Percentiles rank a stretch among this genome's conserved stretches.
phyloP scores from a whole-genome alignment of 35 echinoderm and acorn worm species.

The Apostichopus japonicus region DNA sequence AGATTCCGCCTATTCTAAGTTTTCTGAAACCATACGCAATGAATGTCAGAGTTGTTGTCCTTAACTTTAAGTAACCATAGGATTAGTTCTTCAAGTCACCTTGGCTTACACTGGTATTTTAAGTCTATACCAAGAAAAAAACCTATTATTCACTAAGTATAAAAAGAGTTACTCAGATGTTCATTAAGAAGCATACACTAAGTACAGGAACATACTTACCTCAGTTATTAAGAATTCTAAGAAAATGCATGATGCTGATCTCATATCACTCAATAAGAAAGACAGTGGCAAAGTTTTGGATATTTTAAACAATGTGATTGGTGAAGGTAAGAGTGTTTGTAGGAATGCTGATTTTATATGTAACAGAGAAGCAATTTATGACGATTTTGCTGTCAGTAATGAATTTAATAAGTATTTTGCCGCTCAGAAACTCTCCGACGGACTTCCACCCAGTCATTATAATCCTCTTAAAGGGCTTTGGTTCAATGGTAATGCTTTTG shows the following conservation, averaged over 20 bases:
- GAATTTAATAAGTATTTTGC: slow-evolving; percentile 1
- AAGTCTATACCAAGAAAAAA: too few relatives aligned
- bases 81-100: too few relatives aligned
- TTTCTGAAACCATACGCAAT: too few relatives aligned
- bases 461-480: too few relatives aligned
- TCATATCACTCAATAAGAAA: neutral
- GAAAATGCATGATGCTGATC: neutral
- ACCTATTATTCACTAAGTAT: neutral
- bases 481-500: neutral
- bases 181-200: neutral
- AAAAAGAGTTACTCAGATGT: neutral
- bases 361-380: neutral
- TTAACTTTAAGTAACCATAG: too few relatives aligned
- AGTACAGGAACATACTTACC: neutral
- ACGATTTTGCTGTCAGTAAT: neutral
- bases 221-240: slow-evolving; percentile 23
- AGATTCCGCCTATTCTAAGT: too few relatives aligned
- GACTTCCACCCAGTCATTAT: too few relatives aligned
- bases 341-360: neutral
- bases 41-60: too few relatives aligned
- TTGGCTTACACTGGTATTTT: too few relatives aligned
- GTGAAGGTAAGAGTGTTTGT: neutral
- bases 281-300: slow-evolving; percentile 6
- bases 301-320: neutral
- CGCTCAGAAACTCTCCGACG: neutral